Evolutionary conservation across 2,888 invertebrate genomes (phyloP).

Genomic region (Spilarctia lutea): DNA sequence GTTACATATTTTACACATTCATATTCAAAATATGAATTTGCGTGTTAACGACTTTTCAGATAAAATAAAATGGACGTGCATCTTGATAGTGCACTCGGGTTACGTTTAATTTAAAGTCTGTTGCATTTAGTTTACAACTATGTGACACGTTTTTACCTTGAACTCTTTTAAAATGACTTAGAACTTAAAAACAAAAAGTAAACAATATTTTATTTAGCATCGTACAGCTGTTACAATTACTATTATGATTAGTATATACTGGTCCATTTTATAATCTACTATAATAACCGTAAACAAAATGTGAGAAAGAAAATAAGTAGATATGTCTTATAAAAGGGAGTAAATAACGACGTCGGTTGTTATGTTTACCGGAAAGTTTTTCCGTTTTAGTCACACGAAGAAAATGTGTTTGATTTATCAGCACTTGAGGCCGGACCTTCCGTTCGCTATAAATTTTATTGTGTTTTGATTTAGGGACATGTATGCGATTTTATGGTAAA

Average conservation of each 20-base stretch:
- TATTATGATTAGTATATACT: neutral
- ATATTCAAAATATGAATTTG: neutral
- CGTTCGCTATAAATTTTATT: slow-evolving; percentile 85
- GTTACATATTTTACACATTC: no score
- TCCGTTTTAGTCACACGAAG: slow-evolving; percentile 80
- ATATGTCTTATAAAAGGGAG: slow-evolving; percentile 54
- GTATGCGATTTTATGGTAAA: slow-evolving; percentile 85
- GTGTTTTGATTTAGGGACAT: slow-evolving; percentile 84
- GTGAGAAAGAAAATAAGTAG: slow-evolving; percentile 38
- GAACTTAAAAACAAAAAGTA: neutral
- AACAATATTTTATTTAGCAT: neutral
- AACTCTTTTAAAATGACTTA: neutral
- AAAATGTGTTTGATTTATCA: slow-evolving; percentile 85
- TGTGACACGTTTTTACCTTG: neutral
- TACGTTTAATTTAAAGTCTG: neutral
- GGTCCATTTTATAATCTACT: slow-evolving; percentile 24
- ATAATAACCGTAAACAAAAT: slow-evolving; percentile 50
- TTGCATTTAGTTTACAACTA: neutral
- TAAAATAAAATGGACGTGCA: neutral
- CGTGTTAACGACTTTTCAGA: neutral
- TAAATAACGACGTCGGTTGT: slow-evolving; percentile 68
- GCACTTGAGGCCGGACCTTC: slow-evolving; percentile 85
- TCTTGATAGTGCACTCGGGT: neutral
- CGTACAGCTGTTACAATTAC: neutral
- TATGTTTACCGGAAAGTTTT: slow-evolving; percentile 82